Base-by-base conservation (phyloP, 1,140 invertebrate genomes). In the Anagrus nilaparvatae region DNA sequence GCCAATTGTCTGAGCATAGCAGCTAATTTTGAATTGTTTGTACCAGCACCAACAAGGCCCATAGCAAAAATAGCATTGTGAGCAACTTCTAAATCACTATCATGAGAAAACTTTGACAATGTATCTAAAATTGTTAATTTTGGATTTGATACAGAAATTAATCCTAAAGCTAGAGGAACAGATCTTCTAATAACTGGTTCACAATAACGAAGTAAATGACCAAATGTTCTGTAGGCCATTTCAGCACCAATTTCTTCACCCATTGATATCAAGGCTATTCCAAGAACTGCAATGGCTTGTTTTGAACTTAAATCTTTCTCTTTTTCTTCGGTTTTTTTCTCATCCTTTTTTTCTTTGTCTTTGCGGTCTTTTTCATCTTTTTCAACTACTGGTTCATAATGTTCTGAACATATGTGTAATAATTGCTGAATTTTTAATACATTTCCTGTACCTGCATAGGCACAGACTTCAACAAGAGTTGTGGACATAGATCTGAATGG, bases 221-320 rank as follows among this genome's bases (percentile, higher is more conserved):
- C 94, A 63, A 99, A 98, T 19, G 91, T 88, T 48, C 97, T 78
- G 48, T 93, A 96, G 33, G 92, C 91, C 97, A 99, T 99, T 70
- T 99, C 95, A 27, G 87, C 82, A 8, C 96, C 96, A 54, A 98
- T 96, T 60, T 99, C 96, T 73, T 99, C 97, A 6, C 94, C 96
- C 86, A 99, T 95, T 17, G 93, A 84, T 54, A 99, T 97, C n/a
- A 99, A 73, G 14, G 92, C 94, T 52, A 99, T 95, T 16, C 96
- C 95, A 18, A 99, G 69, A 10, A 97, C 94, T 40, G 96, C 95
- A 27, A 99, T 84, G n/a, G 93, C 89, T 70, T 96, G 96, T 54
- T 92, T 87, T 0, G 83, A 79, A 30, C 91, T 94, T 13, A 96
- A 67, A 66, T 97, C 92, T 54, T 84, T 83, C 7, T 80, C 77